Conservation (phyloP, 2,113 vertebrate species). For the Crotophaga sulcirostris region DNA sequence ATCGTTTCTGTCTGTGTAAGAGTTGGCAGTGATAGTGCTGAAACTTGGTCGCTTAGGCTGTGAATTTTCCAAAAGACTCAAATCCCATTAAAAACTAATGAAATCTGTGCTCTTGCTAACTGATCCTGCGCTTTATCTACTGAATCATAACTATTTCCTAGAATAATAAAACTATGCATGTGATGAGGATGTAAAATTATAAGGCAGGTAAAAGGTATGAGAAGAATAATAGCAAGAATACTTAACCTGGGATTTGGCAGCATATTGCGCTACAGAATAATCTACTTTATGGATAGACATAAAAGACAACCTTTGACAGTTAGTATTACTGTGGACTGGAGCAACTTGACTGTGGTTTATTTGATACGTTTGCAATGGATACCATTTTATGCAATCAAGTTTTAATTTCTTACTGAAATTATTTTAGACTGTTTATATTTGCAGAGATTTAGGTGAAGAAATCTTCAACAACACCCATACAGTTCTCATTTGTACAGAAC, state of each 20-base stretch:
- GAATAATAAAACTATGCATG: not conserved
- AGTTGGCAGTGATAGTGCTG: not conserved
- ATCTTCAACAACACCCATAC: not conserved
- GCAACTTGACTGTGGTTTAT: not conserved
- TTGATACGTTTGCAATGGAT: not conserved
- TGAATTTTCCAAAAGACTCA: not conserved
- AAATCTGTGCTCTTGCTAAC: not conserved
- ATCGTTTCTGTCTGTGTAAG: not conserved
- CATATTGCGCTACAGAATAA: not conserved
- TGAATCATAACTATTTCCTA: not conserved
- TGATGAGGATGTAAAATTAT: not conserved
- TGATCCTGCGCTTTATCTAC: not conserved
- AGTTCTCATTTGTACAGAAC: not conserved
- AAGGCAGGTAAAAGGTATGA: not conserved
- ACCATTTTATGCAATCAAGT: not conserved
- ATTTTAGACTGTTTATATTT: not conserved
- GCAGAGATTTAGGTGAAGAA: not conserved
- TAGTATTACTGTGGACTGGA: not conserved
- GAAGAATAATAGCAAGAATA: not conserved
- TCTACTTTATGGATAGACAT: not conserved
- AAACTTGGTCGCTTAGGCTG: not conserved
- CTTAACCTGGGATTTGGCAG: not conserved
- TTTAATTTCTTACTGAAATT: not conserved
- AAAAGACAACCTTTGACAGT: not conserved
- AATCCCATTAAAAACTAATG: not conserved